phyloP scores from a whole-genome alignment of 1,140 invertebrate species.

The Ostrea edulis region DNA sequence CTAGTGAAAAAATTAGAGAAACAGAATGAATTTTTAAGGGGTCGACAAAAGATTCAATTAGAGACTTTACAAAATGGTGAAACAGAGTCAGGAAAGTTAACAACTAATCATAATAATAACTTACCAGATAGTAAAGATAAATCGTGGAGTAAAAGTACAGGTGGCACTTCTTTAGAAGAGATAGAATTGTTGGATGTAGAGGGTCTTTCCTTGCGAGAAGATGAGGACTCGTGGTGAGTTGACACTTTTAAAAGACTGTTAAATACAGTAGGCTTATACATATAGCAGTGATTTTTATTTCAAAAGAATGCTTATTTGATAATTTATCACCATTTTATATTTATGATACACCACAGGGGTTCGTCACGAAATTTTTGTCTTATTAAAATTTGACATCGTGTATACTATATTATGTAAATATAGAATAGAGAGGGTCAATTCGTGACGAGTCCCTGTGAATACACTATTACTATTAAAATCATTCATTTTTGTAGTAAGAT shows the following conservation, averaged over 20 bases:
- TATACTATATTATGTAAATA: too few relatives aligned
- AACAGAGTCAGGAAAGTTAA: slow-evolving; percentile 57
- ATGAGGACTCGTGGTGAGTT: slow-evolving; percentile 75
- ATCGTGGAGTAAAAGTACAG: slow-evolving; percentile 54
- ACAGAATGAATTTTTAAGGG: slow-evolving; percentile 78
- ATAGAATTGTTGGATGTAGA: slow-evolving; percentile 71
- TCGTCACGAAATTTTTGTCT: too few relatives aligned
- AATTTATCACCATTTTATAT: too few relatives aligned
- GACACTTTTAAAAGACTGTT: neutral
- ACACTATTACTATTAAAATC: too few relatives aligned
- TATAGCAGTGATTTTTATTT: too few relatives aligned
- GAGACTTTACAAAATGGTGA: slow-evolving; percentile 62
- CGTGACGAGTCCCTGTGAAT: too few relatives aligned
- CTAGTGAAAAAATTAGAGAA: slow-evolving; percentile 79
- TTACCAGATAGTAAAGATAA: slow-evolving; percentile 49
- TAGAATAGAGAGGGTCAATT: too few relatives aligned
- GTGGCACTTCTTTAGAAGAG: slow-evolving; percentile 64
- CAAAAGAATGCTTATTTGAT: too few relatives aligned
- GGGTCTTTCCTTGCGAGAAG: slow-evolving; percentile 65
- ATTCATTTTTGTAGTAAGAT: too few relatives aligned
- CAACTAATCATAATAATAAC: slow-evolving; percentile 64
- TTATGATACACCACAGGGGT: too few relatives aligned
- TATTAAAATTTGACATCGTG: too few relatives aligned
- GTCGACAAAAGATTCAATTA: slow-evolving; percentile 71
- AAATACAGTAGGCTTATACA: too few relatives aligned